Evolutionary conservation across 2,888 invertebrate genomes (phyloP), one percentile per base, ranked within the genome.

Genomic region (Mellilla xanthometata): DNA sequence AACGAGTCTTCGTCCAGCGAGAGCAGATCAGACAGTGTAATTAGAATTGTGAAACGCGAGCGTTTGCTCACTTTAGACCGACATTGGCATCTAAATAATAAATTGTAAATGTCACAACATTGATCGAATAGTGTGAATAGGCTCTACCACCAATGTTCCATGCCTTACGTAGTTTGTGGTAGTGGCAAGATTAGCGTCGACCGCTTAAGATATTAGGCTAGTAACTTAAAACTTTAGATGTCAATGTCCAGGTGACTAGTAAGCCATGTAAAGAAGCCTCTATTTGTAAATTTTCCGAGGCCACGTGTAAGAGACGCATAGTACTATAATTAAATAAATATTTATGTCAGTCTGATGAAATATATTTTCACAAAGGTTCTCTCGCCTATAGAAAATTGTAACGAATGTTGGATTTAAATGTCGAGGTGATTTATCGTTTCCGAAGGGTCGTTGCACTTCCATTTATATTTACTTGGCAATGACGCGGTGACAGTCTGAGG

Each of bases 321-420:
- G 76, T 74, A 66, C n/a, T n/a, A n/a, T n/a, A n/a, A n/a, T n/a
- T 74, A 68, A 68, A 70, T 73, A 62, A 72, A 72, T 75, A 76
- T 81, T 81, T 80, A 78, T 74, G 70, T 52, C 49, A 62, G 75
- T 73, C 75, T 76, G 66, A 78, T 77, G 63, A 72, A 78, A 68
- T 73, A 72, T 82, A 80, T 81, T 84, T 82, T 82, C 74, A 65
- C 78, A 70, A 69, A 77, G 83, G 79, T 84, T 81, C 75, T 81
- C 79, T 76, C 73, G 87, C 83, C 86, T 86, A 76, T 75, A 68
- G 72, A 77, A 59, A 79, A 62, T 65, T 73, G 70, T 75, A 76
- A 78, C 66, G 60, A 72, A 70, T 68, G 72, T 72, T 79, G 78
- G 76, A 73, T 72, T 52, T n/a, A n/a, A 66, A 69, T 61, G 66